Percentiles rank a stretch among this genome's conserved stretches.
Evolutionary conservation across 2,113 vertebrate species (phyloP).

Genomic region (Copsychus sechellarum): DNA sequence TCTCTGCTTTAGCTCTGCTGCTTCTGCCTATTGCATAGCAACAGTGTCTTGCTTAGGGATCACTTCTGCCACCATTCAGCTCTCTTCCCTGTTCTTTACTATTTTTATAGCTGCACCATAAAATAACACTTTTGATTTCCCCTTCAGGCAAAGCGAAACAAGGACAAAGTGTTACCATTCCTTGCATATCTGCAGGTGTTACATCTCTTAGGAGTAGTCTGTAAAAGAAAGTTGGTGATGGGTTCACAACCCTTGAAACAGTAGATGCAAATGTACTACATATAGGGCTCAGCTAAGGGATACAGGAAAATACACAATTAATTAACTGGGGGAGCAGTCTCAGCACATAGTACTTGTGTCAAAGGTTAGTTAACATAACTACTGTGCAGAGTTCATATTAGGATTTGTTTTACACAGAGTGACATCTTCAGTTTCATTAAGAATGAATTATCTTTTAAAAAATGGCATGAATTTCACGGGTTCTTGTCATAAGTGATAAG

Average conservation of each 20-base stretch:
- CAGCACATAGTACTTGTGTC: slow-evolving; percentile 33
- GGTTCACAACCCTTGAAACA: slow-evolving; percentile 45
- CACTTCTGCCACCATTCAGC: neutral
- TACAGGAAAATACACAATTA: slow-evolving; percentile 56
- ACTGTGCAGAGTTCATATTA: neutral
- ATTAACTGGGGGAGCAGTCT: slow-evolving; percentile 20
- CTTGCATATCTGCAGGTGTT: slow-evolving; percentile 36
- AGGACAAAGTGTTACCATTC: slow-evolving; percentile 63
- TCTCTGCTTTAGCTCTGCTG: neutral
- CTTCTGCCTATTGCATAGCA: neutral
- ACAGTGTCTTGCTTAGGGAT: neutral
- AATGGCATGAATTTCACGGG: neutral
- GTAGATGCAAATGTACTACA: slow-evolving; percentile 17
- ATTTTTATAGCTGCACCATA: slow-evolving; percentile 69
- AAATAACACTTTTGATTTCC: slow-evolving; percentile 65
- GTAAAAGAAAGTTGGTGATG: slow-evolving; percentile 39
- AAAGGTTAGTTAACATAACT: slow-evolving; percentile 57
- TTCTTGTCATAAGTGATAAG: neutral
- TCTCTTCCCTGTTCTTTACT: neutral
- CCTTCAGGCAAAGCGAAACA: slow-evolving; percentile 62
- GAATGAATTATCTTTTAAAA: neutral
- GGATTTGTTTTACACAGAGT: neutral
- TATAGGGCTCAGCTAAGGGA: slow-evolving; percentile 22
- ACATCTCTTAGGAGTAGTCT: slow-evolving; percentile 63
- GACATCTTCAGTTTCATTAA: neutral